phyloP scores from a whole-genome alignment of 2,797 vertebrate species.

The Sarcophilus harrisii region DNA sequence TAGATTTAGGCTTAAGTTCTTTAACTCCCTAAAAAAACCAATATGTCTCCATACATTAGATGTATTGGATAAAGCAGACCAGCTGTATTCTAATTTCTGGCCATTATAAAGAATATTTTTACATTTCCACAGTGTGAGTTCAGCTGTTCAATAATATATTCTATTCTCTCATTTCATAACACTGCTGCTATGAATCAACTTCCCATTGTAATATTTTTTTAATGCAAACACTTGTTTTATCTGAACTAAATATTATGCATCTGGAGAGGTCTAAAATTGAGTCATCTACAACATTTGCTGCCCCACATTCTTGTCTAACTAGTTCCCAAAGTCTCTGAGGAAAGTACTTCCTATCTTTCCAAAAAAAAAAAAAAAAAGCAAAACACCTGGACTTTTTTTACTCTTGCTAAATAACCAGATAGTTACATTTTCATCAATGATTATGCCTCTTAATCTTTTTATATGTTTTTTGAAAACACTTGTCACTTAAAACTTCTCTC shows the following conservation, averaged over 20 bases:
- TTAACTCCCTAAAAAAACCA: neutral
- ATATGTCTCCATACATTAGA: neutral
- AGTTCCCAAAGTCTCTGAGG: neutral
- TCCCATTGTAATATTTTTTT: neutral
- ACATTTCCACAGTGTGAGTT: neutral
- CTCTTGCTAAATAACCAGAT: neutral
- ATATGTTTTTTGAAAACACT: neutral
- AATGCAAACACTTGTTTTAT: neutral
- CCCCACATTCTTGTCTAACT: neutral
- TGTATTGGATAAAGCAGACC: neutral
- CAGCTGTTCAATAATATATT: neutral
- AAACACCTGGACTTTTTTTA: neutral
- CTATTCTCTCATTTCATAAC: neutral
- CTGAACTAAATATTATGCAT: neutral
- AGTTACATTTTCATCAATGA: conserved; percentile 7
- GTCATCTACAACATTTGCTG: neutral
- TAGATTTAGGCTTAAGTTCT: neutral
- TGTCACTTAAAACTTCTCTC: neutral
- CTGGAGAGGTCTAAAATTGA: neutral
- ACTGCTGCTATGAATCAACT: neutral
- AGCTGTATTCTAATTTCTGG: neutral
- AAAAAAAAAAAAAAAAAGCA: conserved; percentile 22
- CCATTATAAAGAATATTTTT: neutral
- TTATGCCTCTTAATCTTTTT: neutral
- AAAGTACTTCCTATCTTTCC: neutral